Evolutionary conservation across 2,888 invertebrate species (phyloP).

Genomic region (Piscicola geometra): DNA sequence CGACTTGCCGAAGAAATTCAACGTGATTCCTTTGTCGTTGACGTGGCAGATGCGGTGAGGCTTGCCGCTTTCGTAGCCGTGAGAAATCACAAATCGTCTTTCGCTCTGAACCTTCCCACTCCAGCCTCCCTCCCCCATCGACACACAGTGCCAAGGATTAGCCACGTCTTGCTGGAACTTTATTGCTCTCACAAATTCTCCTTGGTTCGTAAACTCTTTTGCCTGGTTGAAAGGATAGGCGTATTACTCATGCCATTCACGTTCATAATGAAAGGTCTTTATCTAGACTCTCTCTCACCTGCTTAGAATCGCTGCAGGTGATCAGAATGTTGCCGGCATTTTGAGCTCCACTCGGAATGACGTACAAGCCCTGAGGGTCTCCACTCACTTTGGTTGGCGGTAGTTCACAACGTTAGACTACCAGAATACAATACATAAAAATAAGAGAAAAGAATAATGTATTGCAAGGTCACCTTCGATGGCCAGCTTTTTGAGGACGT

Average conservation of each 20-base stretch:
- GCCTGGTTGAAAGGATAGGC: too few relatives aligned
- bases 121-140: neutral
- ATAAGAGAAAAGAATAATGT: too few relatives aligned
- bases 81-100: constrained; percentile 28
- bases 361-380: constrained; percentile 32
- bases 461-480: constrained; percentile 27
- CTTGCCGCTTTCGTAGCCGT: constrained; percentile 35
- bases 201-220: constrained; percentile 32
- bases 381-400: constrained; percentile 26
- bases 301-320: constrained; percentile 33
- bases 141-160: constrained; percentile 29
- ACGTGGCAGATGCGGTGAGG: constrained; percentile 35
- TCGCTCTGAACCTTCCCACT: neutral
- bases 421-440: too few relatives aligned
- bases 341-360: constrained; percentile 22
- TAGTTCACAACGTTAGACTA: too few relatives aligned
- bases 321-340: constrained; percentile 32
- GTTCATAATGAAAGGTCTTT: constrained; percentile 28
- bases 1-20: constrained; percentile 29
- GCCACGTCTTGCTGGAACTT: constrained; percentile 34
- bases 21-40: constrained; percentile 17
- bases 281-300: constrained; percentile 10
- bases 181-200: constrained; percentile 24
- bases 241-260: too few relatives aligned
- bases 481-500: constrained; percentile 26